A percentile compares a stretch with the other conserved stretches of the same genome.
These are phyloP conservation scores for Sclerurus mexicanus DNA, from an alignment of 2,113 vertebrate genomes.

Conservation along the genomic window DNA sequence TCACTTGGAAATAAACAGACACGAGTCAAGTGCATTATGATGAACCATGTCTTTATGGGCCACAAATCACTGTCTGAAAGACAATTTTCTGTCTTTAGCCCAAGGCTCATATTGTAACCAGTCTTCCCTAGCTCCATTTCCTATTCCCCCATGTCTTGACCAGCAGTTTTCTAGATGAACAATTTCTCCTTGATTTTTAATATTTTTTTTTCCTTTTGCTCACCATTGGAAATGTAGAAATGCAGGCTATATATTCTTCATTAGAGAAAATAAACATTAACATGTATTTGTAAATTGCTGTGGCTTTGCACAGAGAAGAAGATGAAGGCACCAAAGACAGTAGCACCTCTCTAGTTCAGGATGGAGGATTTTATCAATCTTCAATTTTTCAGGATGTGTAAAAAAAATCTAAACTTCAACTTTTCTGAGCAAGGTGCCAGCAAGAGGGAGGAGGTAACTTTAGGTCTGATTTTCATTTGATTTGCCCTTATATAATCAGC, in stretches of 20 bases:
- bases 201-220: not conserved
- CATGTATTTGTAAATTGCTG: not conserved
- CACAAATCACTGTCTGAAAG: not conserved
- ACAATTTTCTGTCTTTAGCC: not conserved
- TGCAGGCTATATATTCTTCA: not conserved
- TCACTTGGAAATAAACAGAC: not conserved
- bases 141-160: not conserved
- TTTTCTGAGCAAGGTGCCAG: not conserved
- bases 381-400: not conserved
- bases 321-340: not conserved
- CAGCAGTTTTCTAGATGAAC: not conserved
- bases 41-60: not conserved
- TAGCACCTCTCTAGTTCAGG: not conserved
- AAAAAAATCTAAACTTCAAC: not conserved
- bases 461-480: not conserved
- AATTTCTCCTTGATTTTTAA: not conserved
- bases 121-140: not conserved
- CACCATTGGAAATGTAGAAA: not conserved
- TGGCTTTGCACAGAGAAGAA: not conserved
- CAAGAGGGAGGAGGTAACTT: not conserved
- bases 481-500: not conserved
- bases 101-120: not conserved
- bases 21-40: not conserved
- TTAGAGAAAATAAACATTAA: not conserved
- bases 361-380: not conserved